Percentiles rank a stretch among this genome's conserved stretches.
These are phyloP conservation scores for Eulithis prunata DNA, from an alignment of 2,888 invertebrate species.

Conservation along the genomic window DNA sequence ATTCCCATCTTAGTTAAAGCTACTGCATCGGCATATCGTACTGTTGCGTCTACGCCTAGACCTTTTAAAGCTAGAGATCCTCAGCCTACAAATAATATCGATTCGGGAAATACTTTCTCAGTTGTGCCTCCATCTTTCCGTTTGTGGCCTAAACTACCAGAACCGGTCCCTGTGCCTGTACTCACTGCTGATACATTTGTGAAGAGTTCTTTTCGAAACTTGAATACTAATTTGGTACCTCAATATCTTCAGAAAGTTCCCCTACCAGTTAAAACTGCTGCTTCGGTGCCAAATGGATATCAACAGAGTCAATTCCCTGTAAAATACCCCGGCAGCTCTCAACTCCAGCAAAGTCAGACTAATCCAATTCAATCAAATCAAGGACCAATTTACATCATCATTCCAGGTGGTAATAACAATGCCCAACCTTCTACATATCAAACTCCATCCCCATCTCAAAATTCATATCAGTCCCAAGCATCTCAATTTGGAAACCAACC, in stretches of 20 bases:
- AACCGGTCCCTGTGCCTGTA: conserved; percentile 34
- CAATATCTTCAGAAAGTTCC: conserved; percentile 25
- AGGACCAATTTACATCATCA: conserved; percentile 21
- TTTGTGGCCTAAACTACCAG: conserved; percentile 33
- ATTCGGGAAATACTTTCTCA: conserved; percentile 21
- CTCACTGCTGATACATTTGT: conserved; percentile 20
- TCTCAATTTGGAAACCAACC: conserved; percentile 19
- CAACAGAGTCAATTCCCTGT: conserved; percentile 16
- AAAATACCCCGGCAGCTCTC: conserved; percentile 10
- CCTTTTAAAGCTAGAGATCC: conserved; percentile 20
- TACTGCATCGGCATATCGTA: conserved; percentile 20
- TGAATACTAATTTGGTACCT: conserved; percentile 17
- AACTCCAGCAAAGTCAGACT: conserved; percentile 16
- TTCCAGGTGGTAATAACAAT: conserved; percentile 18
- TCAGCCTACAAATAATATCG: not conserved
- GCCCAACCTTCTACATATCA: conserved; percentile 13
- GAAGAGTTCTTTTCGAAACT: conserved; percentile 26
- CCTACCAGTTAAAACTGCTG: conserved; percentile 3
- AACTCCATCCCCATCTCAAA: conserved; percentile 3
- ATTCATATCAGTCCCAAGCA: conserved; percentile 17
- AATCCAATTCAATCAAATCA: conserved; percentile 9
- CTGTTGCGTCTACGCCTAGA: conserved; percentile 30
- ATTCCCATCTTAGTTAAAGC: conserved; percentile 26
- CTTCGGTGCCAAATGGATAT: conserved; percentile 18
- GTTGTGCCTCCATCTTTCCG: conserved; percentile 21